These are phyloP conservation scores for Loripinus fragilis DNA, from an alignment of 2,888 invertebrate species.

Conservation along the genomic window DNA sequence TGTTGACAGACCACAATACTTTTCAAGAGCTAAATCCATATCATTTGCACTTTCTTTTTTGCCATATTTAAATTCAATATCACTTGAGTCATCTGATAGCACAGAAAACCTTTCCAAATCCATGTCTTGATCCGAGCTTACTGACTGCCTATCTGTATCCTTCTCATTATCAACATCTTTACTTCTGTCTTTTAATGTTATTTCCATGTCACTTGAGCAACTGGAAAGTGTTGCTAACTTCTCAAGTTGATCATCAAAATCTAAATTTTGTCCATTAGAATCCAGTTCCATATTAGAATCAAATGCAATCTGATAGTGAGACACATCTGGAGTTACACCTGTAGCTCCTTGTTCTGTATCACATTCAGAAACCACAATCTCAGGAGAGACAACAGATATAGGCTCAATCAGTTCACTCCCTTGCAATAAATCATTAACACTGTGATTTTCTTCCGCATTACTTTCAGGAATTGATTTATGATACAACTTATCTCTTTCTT, in stretches of 20 bases:
- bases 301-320: constrained; percentile 1
- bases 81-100: constrained; percentile 35
- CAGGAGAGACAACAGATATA: neutral
- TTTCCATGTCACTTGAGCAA: constrained; percentile 25
- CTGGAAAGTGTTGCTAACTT: constrained; percentile 37
- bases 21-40: constrained; percentile 22
- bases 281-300: neutral
- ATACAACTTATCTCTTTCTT: too few relatives aligned
- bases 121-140: constrained; percentile 17
- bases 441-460: too few relatives aligned
- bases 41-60: constrained; percentile 17
- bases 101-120: constrained; percentile 38
- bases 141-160: neutral
- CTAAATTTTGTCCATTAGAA: neutral
- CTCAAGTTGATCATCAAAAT: constrained; percentile 38
- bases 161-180: neutral
- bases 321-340: neutral
- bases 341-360: neutral
- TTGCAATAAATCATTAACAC: too few relatives aligned
- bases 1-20: constrained; percentile 22
- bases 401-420: too few relatives aligned
- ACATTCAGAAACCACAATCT: constrained; percentile 2
- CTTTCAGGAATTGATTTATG: too few relatives aligned
- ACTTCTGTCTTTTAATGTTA: neutral
- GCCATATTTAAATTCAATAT: constrained; percentile 16